phyloP scores from a whole-genome alignment of 1,140 invertebrate species.

The Archivesica marissinica region DNA sequence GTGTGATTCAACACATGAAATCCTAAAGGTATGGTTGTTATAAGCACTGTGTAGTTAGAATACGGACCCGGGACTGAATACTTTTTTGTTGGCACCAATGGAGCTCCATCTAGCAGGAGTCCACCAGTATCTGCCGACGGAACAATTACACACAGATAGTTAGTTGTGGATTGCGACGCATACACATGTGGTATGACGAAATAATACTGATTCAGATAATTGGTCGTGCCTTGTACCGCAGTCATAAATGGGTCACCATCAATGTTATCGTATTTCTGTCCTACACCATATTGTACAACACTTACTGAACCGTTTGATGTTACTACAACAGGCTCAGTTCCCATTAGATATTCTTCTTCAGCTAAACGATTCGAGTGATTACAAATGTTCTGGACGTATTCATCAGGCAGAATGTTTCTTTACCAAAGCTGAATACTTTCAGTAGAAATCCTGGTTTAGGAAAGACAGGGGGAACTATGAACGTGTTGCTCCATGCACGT shows the following conservation, averaged over 20 bases:
- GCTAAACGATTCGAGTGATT: background rate
- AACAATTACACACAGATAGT: background rate
- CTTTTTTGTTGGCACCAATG: background rate
- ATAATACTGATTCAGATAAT: conserved; percentile 10
- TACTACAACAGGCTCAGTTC: background rate
- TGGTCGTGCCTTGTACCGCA: background rate
- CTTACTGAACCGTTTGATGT: background rate
- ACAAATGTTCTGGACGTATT: background rate
- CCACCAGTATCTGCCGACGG: background rate
- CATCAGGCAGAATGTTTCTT: background rate
- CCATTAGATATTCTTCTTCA: background rate
- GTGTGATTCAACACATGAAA: background rate
- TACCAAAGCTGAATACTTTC: background rate
- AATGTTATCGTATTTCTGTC: background rate
- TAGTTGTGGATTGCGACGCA: background rate
- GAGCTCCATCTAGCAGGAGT: background rate
- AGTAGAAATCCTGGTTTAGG: background rate
- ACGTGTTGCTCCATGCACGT: background rate
- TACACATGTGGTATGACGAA: conserved; percentile 1
- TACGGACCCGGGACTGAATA: background rate
- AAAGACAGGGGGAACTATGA: background rate
- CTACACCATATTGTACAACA: conserved; percentile 12
- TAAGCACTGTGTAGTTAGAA: background rate
- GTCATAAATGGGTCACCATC: conserved; percentile 9
- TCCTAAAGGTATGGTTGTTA: background rate